Evolutionary conservation across 2,797 vertebrate species (phyloP), one percentile per base, ranked within the genome.

Genomic region (Poecilia gillii): DNA sequence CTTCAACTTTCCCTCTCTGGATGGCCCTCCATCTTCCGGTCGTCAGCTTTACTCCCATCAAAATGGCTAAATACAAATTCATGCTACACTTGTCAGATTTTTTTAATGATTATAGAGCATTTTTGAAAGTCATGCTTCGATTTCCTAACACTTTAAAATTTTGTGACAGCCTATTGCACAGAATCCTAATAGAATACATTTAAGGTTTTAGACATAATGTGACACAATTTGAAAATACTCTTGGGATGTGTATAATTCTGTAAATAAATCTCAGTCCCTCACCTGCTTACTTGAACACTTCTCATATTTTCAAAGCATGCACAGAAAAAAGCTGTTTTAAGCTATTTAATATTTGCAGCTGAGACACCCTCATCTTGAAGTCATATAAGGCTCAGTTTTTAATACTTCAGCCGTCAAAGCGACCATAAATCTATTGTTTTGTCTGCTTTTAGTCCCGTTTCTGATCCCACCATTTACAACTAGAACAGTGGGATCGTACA

Each of bases 391-490:
- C 75, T 81, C 33, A 0, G 33, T 72, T 78, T 89, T 75, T 82
- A 80, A 83, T 43, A 73, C 76, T 53, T 68, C 59, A 62, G 66
- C 68, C 62, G 49, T 64, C 16, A 36, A 36, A 33, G 16, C 18
- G 16, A 64, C 59, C 59, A 9, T 90, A 75, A 81, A 49, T 73
- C 53, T 66, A 81, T 75, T 81, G 46, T 72, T 80, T 59, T 28
- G 53, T 80, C 55, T 39, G 7, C 64, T 41, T 73, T 82, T 79
- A 83, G 66, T 80, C 77, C 49, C 66, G 49, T 85, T 84, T 77
- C 82, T 77, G 81, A 87, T 84, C 78, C 71, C 62, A 74, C 73
- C 49, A 49, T 88, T 83, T 76, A 47, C 66, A 77, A 45, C 23
- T 33, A 49, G n/a, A 81, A 75, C 77, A 75, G 49, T 70, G 74